Conservation (phyloP, 2,888 invertebrate species). For the Lymantria dispar region DNA sequence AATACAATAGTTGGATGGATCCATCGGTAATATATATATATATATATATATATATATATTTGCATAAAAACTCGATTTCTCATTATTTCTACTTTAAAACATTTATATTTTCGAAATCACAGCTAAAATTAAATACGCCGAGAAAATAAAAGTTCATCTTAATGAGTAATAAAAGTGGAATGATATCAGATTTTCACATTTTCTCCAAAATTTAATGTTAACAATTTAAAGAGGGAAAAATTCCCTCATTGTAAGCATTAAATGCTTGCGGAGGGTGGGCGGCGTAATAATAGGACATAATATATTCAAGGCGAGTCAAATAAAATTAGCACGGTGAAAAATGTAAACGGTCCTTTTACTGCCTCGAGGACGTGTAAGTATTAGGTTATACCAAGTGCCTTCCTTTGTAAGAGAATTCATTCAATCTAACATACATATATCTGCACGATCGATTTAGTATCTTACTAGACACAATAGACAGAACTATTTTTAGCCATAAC, state of each 20-base stretch:
- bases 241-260: slow-evolving; percentile 73
- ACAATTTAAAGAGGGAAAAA: slow-evolving; percentile 69
- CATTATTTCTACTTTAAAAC: slow-evolving; percentile 8
- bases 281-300: slow-evolving; percentile 78
- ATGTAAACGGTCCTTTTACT: slow-evolving; percentile 78
- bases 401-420: slow-evolving; percentile 45
- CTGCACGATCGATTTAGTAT: not conserved
- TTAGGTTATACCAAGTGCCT: slow-evolving; percentile 51
- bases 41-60: slow-evolving; percentile 9
- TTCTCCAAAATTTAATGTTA: slow-evolving; percentile 69
- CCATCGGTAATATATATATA: no score
- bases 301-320: slow-evolving; percentile 81
- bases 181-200: slow-evolving; percentile 68
- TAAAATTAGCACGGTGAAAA: slow-evolving; percentile 82
- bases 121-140: slow-evolving; percentile 43
- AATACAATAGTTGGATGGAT: no score
- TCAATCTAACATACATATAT: slow-evolving; percentile 9
- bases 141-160: slow-evolving; percentile 57
- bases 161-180: slow-evolving; percentile 68
- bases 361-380: slow-evolving; percentile 73
- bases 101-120: slow-evolving; percentile 35
- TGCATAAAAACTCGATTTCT: not conserved
- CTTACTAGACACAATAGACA: no score
- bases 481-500: no score
- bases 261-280: slow-evolving; percentile 63